Percentiles rank a stretch among this genome's conserved stretches.
Evolutionary conservation across 2,113 vertebrate species (phyloP).

Genomic region (Muntiacus reevesi): DNA sequence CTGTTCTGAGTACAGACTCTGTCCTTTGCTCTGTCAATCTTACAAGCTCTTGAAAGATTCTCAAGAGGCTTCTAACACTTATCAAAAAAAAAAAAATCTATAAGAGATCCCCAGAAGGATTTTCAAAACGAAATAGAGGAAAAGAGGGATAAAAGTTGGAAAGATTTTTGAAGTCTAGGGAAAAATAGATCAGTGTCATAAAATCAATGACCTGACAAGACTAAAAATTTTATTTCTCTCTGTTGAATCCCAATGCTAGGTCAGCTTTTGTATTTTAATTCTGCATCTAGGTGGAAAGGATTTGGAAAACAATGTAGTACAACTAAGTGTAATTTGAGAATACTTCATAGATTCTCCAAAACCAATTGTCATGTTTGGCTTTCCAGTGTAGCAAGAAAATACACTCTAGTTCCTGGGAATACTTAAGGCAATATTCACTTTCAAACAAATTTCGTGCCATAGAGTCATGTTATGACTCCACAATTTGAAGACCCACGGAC

Average conservation of each 20-base stretch:
- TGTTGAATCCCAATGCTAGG: not conserved
- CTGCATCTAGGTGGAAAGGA: not conserved
- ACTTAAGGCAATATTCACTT: not conserved
- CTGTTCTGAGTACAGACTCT: not conserved
- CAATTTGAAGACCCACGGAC: not conserved
- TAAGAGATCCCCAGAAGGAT: not conserved
- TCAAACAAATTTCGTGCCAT: not conserved
- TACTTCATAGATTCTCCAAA: not conserved
- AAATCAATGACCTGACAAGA: conserved; percentile 43
- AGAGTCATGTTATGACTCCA: not conserved
- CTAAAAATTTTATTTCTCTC: conserved; percentile 26
- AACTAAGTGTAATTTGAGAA: not conserved
- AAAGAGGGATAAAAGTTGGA: conserved; percentile 30
- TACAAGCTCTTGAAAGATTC: not conserved
- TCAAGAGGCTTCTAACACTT: conserved; percentile 3
- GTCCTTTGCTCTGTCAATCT: not conserved
- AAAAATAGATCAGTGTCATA: conserved; percentile 26
- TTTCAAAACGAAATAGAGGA: conserved; percentile 49
- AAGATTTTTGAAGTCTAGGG: conserved; percentile 28
- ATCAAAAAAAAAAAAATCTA: not conserved
- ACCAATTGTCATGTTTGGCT: not conserved
- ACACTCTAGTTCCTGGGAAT: not conserved
- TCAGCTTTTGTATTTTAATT: not conserved
- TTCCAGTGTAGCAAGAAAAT: not conserved
- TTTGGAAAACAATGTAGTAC: not conserved